phyloP scores from a whole-genome alignment of 2,113 vertebrate species.

The Casuarius casuarius region DNA sequence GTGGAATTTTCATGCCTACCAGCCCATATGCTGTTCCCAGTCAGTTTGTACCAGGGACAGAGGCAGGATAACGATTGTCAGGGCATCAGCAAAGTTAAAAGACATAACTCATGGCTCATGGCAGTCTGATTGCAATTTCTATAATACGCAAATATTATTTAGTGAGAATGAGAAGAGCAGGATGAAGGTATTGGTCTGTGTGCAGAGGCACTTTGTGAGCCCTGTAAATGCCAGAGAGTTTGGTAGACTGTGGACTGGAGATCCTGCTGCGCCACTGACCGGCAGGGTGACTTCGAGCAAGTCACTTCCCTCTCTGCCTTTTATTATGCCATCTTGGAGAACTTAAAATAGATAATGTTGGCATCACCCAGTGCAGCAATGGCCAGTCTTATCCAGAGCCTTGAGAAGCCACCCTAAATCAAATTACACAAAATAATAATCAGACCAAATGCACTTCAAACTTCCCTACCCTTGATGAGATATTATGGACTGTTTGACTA shows the following conservation, averaged over 20 bases:
- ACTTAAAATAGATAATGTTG: constrained; percentile 2
- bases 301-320: accelerated
- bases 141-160: not conserved
- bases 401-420: not conserved
- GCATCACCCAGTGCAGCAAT: not conserved
- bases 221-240: not conserved
- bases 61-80: not conserved
- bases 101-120: not conserved
- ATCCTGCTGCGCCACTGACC: not conserved
- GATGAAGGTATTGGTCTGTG: not conserved
- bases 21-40: not conserved
- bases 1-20: not conserved
- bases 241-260: not conserved
- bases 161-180: not conserved
- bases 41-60: not conserved
- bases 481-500: not conserved
- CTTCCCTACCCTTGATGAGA: not conserved
- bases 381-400: not conserved
- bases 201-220: accelerated
- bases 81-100: not conserved
- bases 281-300: not conserved
- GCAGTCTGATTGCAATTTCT: not conserved
- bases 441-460: not conserved
- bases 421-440: not conserved
- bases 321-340: not conserved